These are phyloP conservation scores for Anneissia japonica DNA, from an alignment of 35 echinoderm and acorn worm genomes.

Conservation along the genomic window DNA sequence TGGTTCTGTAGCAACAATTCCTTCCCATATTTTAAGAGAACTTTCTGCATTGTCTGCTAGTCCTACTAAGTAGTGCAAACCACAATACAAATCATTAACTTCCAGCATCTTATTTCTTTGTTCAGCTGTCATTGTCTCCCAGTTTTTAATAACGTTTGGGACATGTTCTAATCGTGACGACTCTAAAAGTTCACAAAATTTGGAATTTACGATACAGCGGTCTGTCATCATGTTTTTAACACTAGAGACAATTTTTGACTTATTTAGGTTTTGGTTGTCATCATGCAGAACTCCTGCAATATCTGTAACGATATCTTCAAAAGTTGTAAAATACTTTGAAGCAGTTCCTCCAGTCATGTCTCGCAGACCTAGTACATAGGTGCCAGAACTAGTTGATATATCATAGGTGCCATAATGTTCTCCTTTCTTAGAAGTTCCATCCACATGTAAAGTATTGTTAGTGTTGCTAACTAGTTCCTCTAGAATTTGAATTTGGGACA, in stretches of 20 bases:
- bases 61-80: slow-evolving; percentile 34
- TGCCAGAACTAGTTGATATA: slow-evolving; percentile 13
- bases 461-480: slow-evolving; percentile 9
- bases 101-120: background rate
- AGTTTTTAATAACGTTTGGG: slow-evolving; percentile 16
- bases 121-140: slow-evolving; percentile 5
- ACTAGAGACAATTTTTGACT: slow-evolving; percentile 22
- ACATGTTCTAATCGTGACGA: slow-evolving; percentile 12
- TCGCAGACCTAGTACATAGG: slow-evolving; percentile 11
- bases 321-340: slow-evolving; percentile 12
- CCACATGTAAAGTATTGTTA: slow-evolving; percentile 24
- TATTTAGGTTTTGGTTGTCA: no score
- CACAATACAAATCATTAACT: slow-evolving; percentile 46
- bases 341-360: slow-evolving; percentile 39
- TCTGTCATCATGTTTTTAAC: slow-evolving; percentile 49
- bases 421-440: slow-evolving; percentile 40
- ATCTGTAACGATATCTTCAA: slow-evolving; percentile 10
- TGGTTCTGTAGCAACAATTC: slow-evolving; percentile 32
- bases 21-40: slow-evolving; percentile 33
- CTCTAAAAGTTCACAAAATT: slow-evolving; percentile 21
- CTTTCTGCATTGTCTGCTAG: slow-evolving; percentile 37
- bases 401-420: slow-evolving; percentile 34
- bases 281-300: no score
- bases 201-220: slow-evolving; percentile 29
- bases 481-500: slow-evolving; percentile 40